phyloP scores from a whole-genome alignment of 2,113 vertebrate genomes.

The Psettodes erumei region DNA sequence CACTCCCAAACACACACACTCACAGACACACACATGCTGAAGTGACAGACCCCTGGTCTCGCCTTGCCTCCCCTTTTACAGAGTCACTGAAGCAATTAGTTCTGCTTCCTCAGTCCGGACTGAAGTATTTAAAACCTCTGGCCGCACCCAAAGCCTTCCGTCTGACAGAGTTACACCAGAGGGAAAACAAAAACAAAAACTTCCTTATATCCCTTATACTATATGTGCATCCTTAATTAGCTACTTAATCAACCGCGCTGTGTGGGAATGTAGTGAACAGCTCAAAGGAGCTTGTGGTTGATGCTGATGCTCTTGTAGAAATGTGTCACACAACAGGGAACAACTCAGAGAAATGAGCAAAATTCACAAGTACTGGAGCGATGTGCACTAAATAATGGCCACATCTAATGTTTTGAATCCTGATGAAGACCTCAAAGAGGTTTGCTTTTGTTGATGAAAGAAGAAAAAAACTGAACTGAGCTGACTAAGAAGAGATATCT shows the following conservation, averaged over 20 bases:
- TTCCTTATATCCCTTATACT: background rate
- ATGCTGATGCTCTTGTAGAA: background rate
- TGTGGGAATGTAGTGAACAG: background rate
- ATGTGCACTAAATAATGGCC: background rate
- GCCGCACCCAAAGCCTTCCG: conserved; percentile 33
- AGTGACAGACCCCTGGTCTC: conserved; percentile 30
- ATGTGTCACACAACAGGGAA: background rate
- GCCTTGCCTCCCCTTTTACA: conserved; percentile 33
- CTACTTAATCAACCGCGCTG: background rate
- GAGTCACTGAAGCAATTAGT: conserved; percentile 64
- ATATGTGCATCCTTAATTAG: background rate
- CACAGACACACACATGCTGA: background rate
- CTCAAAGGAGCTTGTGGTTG: too few species aligned
- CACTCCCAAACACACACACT: background rate
- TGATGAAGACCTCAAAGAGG: background rate
- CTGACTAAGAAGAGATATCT: too few species aligned
- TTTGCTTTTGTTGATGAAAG: too few species aligned
- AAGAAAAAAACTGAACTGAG: too few species aligned
- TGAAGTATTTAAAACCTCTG: conserved; percentile 52
- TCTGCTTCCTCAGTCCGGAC: conserved; percentile 43
- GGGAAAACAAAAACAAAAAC: background rate
- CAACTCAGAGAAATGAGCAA: background rate
- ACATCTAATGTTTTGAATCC: too few species aligned
- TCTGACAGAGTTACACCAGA: conserved; percentile 14
- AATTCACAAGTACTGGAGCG: background rate